A percentile compares a stretch with the other conserved stretches of the same genome.
phyloP scores from a whole-genome alignment of 1,140 invertebrate genomes.

The Helicoverpa armigera region DNA sequence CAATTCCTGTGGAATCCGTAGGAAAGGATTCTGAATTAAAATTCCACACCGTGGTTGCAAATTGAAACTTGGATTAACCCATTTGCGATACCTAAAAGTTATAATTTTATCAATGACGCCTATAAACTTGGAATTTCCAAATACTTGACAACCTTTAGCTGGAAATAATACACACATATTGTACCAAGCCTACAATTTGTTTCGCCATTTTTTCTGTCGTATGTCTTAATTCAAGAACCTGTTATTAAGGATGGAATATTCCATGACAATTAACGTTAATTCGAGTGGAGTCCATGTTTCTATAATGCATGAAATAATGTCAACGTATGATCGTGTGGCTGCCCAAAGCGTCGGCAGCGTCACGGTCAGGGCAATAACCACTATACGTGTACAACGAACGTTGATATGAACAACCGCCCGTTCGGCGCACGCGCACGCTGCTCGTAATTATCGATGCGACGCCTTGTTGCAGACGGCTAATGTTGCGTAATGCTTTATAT shows the following conservation, averaged over 20 bases:
- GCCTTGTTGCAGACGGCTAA: constrained; percentile 47
- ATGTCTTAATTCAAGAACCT: background rate
- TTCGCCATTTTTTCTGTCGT: background rate
- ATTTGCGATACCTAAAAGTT: no score
- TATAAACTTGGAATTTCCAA: background rate
- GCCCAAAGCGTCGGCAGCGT: constrained; percentile 56
- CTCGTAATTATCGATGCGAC: constrained; percentile 64
- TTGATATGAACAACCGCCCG: constrained; percentile 46
- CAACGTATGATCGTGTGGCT: constrained; percentile 26
- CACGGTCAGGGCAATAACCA: constrained; percentile 65
- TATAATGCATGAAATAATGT: constrained; percentile 29
- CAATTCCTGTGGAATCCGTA: no score
- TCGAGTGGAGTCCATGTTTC: background rate
- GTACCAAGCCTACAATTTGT: background rate
- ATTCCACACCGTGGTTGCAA: no score
- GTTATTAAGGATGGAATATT: background rate
- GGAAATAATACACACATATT: background rate
- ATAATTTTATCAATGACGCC: no score
- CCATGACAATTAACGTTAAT: background rate
- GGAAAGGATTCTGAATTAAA: no score
- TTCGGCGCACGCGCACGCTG: constrained; percentile 61
- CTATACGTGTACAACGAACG: constrained; percentile 48
- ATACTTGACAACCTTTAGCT: background rate
- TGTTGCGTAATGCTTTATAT: constrained; percentile 49
- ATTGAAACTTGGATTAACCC: no score